phyloP scores from a whole-genome alignment of 2,888 invertebrate species.

The Stenoptilia bipunctidactyla region DNA sequence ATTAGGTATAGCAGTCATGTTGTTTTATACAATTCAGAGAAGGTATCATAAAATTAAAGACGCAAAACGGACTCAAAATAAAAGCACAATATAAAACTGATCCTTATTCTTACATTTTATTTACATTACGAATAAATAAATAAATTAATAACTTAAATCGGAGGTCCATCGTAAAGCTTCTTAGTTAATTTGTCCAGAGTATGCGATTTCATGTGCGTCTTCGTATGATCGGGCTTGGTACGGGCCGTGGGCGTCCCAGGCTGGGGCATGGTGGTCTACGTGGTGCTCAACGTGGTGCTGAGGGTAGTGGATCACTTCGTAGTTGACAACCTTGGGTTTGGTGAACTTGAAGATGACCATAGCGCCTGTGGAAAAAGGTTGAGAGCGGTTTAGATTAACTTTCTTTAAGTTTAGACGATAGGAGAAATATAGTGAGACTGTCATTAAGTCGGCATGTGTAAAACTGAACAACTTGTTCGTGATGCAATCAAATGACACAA shows the following conservation, averaged over 20 bases:
- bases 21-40: too few relatives aligned
- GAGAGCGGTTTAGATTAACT: too few relatives aligned
- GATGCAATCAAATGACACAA: too few relatives aligned
- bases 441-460: too few relatives aligned
- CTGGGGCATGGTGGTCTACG: constrained; percentile 71
- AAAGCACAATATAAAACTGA: not conserved
- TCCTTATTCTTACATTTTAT: constrained; percentile 37
- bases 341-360: constrained; percentile 89
- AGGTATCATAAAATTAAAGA: too few relatives aligned
- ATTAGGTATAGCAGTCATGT: too few relatives aligned
- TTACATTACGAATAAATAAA: constrained; percentile 62
- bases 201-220: constrained; percentile 73
- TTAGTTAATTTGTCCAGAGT: constrained; percentile 56
- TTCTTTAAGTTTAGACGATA: too few relatives aligned
- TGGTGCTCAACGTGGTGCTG: constrained; percentile 79
- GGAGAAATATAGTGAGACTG: too few relatives aligned
- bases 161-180: constrained; percentile 50
- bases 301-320: constrained; percentile 88
- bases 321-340: constrained; percentile 88
- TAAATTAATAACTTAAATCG: constrained; percentile 59
- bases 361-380: constrained; percentile 56
- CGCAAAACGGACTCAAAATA: too few relatives aligned
- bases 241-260: constrained; percentile 69
- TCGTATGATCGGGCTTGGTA: constrained; percentile 73
- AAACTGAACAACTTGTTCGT: too few relatives aligned